Evolutionary conservation across 2,888 invertebrate species (phyloP).

Genomic region (Eugnorisma glareosa): DNA sequence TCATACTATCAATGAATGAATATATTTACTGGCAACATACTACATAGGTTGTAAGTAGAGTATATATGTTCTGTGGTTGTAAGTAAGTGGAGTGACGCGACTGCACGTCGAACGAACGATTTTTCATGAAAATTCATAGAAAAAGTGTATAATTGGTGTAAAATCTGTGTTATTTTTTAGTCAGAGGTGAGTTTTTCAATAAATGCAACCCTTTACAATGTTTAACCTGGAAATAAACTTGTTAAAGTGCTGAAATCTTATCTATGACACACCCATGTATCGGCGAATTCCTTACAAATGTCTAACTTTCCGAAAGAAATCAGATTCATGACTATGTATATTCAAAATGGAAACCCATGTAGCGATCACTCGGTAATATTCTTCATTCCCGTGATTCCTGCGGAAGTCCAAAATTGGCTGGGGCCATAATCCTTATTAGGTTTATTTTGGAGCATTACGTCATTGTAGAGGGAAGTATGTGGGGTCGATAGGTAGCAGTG

Average conservation of each 20-base stretch:
- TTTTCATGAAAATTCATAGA: constrained; percentile 73
- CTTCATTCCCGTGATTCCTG: constrained; percentile 53
- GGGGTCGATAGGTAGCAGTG: constrained; percentile 70
- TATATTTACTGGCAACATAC: constrained; percentile 72
- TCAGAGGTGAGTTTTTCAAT: constrained; percentile 73
- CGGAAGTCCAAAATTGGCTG: constrained; percentile 75
- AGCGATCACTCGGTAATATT: constrained; percentile 30
- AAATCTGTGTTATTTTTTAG: constrained; percentile 66
- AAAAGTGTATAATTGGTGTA: constrained; percentile 70
- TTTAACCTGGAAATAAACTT: not conserved
- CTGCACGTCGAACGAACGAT: constrained; percentile 84
- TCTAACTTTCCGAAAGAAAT: constrained; percentile 66
- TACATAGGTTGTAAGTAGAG: no score
- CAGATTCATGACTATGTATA: constrained; percentile 46
- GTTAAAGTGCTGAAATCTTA: constrained; percentile 63
- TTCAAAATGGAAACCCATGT: constrained; percentile 51
- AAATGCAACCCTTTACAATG: not conserved
- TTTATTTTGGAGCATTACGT: constrained; percentile 91
- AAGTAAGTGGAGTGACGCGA: constrained; percentile 77
- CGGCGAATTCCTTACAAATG: constrained; percentile 74
- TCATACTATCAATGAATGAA: constrained; percentile 30
- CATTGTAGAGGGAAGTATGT: constrained; percentile 79
- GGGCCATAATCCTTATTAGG: constrained; percentile 84
- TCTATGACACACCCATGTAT: constrained; percentile 87
- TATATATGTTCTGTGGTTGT: no score